Evolutionary conservation across 2,113 vertebrate genomes (phyloP).

Genomic region (Noctilio leporinus): DNA sequence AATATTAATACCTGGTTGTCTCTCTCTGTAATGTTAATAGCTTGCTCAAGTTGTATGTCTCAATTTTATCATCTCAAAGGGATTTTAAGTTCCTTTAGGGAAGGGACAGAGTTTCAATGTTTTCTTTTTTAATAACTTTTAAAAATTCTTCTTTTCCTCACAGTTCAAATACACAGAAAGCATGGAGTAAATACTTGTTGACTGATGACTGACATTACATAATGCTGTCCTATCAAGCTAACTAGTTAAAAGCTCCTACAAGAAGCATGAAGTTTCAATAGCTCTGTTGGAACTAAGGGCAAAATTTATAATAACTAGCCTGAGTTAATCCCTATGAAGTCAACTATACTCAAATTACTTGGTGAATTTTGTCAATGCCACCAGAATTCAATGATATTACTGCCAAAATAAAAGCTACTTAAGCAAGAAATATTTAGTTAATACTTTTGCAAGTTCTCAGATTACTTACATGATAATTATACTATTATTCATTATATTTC

Average conservation of each 20-base stretch:
- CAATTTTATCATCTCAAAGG: background rate
- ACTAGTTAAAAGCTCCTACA: background rate
- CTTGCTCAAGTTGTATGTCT: background rate
- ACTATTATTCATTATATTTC: background rate
- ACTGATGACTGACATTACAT: background rate
- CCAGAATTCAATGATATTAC: background rate
- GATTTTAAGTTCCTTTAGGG: background rate
- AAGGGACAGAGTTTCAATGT: background rate
- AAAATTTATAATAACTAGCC: background rate
- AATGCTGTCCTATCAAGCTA: background rate
- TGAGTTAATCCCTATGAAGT: background rate
- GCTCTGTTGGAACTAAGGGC: background rate
- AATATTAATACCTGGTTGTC: background rate
- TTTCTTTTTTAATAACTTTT: background rate
- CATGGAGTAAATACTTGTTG: background rate
- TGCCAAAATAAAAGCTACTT: background rate
- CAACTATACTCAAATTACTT: background rate
- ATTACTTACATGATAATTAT: background rate
- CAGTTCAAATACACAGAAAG: background rate
- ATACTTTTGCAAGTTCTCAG: background rate
- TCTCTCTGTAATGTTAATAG: background rate
- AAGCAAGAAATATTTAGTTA: conserved; percentile 21
- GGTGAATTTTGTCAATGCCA: background rate
- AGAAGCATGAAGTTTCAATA: background rate
- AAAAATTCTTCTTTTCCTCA: background rate